These are phyloP conservation scores for Gastracanthus pulcherrimus DNA, from an alignment of 2,888 invertebrate genomes.

Conservation along the genomic window DNA sequence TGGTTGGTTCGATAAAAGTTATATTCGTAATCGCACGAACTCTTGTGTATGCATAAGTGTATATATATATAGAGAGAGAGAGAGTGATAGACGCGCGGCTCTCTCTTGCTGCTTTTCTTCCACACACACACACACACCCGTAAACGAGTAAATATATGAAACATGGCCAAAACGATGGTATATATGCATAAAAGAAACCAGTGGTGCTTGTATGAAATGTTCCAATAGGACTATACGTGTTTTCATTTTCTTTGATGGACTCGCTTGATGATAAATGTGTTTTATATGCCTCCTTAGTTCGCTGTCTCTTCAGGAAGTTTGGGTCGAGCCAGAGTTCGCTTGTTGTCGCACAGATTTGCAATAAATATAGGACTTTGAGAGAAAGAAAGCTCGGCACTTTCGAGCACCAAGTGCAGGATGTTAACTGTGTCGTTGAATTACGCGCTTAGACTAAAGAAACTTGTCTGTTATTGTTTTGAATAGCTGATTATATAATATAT, in stretches of 20 bases:
- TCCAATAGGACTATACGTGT: slow-evolving; percentile 38
- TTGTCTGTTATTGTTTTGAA: slow-evolving; percentile 33
- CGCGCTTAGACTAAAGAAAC: slow-evolving; percentile 43
- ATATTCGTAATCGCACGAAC: slow-evolving; percentile 11
- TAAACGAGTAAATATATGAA: neutral
- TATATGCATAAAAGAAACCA: neutral
- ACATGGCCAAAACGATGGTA: neutral
- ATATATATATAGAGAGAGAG: neutral
- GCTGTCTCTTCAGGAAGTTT: neutral
- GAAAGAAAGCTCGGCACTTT: slow-evolving; percentile 11
- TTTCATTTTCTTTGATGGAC: slow-evolving; percentile 36
- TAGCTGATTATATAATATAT: slow-evolving; percentile 32
- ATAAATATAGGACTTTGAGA: no score
- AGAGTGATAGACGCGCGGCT: no score
- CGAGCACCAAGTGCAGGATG: slow-evolving; percentile 35
- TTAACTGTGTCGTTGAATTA: slow-evolving; percentile 32
- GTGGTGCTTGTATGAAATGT: neutral
- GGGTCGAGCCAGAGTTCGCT: neutral
- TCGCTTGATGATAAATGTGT: slow-evolving; percentile 17
- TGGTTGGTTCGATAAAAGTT: slow-evolving; percentile 25
- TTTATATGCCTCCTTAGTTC: slow-evolving; percentile 21
- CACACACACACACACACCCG: neutral
- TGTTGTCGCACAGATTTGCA: no score
- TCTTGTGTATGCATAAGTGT: neutral
- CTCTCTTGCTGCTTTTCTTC: no score